Evolutionary conservation across 2,888 invertebrate genomes (phyloP), one percentile per base, ranked within the genome.

Genomic region (Galeruca laticollis): DNA sequence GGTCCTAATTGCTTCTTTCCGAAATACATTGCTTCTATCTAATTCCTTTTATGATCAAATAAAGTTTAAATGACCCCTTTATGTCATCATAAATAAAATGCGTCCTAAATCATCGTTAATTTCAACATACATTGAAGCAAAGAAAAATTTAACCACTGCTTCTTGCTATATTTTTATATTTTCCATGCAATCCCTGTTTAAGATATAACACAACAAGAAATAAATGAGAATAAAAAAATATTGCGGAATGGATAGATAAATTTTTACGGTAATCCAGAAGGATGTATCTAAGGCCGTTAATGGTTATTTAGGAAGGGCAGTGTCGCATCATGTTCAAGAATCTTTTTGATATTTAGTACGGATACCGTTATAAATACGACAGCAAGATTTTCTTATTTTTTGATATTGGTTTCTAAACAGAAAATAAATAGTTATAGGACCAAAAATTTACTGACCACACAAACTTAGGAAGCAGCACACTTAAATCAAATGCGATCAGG

Each of bases 151-250:
- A 57, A 57, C 56, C 56, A 57, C 35, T 35, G 31, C 35, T 57
- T 18, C 56, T 57, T 57, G 56, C 56, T 33, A 57, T 57, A 57
- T 57, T 57, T 57, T 57, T 57, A 57, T 57, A 57, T 57, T 57
- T 57, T 57, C 47, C 56, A 35, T 57, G 35, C 56, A 35, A 57
- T 57, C 56, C 56, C 35, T 57, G 56, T 57, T 57, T 57, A 35
- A 57, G 56, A 18, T 57, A 57, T 57, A 57, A 57, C 33, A 35
- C 56, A 57, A 57, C 56, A 35, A 57, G 56, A 57, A 57, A 57
- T 57, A 57, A 57, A 57, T 57, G 56, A 57, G 56, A 57, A 57
- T 57, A 57, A 57, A 57, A 57, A 57, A 57, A 57, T 57, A 57
- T 57, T 57, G 56, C 56, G 33, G 35, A 57, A 57, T 57, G 56